Conservation (phyloP, 2,888 invertebrate species). For the Nipponacmea schrenckii region DNA sequence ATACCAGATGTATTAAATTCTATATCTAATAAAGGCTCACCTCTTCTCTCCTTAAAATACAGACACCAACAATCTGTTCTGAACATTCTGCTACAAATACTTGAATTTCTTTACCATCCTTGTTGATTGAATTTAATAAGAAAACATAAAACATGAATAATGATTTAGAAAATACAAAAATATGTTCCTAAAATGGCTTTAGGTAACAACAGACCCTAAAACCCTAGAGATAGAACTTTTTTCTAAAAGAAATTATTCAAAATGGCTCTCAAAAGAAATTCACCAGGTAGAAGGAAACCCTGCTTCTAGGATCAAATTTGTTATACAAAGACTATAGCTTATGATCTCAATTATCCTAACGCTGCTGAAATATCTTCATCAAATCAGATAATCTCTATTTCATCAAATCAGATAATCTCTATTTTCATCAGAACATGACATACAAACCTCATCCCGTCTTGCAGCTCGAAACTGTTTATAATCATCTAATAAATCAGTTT, state of each 20-base stretch:
- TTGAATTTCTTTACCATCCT: conserved; percentile 65
- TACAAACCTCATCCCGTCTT: conserved; percentile 56
- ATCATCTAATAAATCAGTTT: conserved; percentile 59
- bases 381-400: neutral
- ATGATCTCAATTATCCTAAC: no score
- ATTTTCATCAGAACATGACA: neutral
- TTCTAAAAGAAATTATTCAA: no score
- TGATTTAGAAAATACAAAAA: no score
- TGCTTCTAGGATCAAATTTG: no score
- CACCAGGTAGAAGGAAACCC: no score
- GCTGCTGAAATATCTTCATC: neutral
- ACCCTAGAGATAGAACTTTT: no score
- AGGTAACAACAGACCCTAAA: no score
- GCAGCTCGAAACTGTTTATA: conserved; percentile 59
- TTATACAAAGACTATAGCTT: no score
- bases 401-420: neutral
- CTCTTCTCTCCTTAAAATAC: conserved; percentile 65
- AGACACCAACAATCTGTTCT: conserved; percentile 63
- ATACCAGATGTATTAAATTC: conserved; percentile 66
- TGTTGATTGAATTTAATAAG: conserved; percentile 8
- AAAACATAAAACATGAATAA: neutral
- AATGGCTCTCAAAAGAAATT: no score
- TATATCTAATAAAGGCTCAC: conserved; percentile 68
- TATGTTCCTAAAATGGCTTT: no score
- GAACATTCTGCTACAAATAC: conserved; percentile 65